Evolutionary conservation across 2,113 vertebrate genomes (phyloP).

Genomic region (Nyctibius bracteatus): DNA sequence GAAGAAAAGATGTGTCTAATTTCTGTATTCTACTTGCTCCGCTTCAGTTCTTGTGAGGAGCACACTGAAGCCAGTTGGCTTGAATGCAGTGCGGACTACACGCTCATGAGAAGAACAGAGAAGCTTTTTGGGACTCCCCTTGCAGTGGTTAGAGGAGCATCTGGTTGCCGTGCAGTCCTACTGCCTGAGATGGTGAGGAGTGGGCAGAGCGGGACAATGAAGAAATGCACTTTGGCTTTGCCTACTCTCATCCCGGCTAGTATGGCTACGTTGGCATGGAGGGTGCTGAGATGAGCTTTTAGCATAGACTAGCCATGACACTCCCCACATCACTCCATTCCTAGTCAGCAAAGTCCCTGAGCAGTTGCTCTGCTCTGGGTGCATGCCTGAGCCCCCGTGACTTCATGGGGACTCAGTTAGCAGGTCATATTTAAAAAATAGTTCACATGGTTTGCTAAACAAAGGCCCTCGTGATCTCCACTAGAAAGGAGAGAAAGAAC

Average conservation of each 20-base stretch:
- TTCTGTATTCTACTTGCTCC: not conserved
- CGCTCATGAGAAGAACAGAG: not conserved
- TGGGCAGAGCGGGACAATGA: not conserved
- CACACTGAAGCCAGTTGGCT: not conserved
- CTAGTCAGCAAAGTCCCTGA: not conserved
- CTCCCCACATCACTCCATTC: not conserved
- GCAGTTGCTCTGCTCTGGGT: not conserved
- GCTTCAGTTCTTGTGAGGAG: not conserved
- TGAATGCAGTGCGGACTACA: not conserved
- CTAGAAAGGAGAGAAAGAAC: not conserved
- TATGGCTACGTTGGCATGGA: fast-evolving
- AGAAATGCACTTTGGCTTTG: not conserved
- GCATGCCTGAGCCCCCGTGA: not conserved
- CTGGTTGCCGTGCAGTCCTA: not conserved
- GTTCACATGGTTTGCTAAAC: not conserved
- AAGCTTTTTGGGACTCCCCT: not conserved
- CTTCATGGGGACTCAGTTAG: not conserved
- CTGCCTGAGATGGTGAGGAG: not conserved
- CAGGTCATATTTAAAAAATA: not conserved
- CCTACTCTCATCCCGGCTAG: not conserved
- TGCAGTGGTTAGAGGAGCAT: not conserved
- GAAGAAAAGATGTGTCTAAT: constrained; percentile 31
- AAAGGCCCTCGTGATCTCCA: not conserved
- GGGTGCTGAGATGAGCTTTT: not conserved
- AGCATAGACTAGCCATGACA: not conserved